Percentiles rank a stretch among this genome's conserved stretches.
Evolutionary conservation across 2,797 vertebrate genomes (phyloP).

Genomic region (Leptatherina wallacei): DNA sequence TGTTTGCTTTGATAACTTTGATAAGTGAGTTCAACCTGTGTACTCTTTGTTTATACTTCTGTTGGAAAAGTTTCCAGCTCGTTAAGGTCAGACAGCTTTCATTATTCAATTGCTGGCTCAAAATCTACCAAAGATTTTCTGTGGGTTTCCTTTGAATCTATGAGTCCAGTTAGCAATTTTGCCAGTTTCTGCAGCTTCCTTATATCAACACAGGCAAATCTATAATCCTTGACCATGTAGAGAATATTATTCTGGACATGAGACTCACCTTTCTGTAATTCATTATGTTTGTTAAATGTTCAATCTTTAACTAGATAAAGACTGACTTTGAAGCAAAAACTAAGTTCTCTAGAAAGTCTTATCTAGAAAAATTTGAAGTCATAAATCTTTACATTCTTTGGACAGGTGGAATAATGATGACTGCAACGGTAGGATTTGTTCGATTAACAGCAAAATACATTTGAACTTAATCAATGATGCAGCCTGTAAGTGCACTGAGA

Average conservation of each 20-base stretch:
- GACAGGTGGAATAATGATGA: background rate
- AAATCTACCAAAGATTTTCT: background rate
- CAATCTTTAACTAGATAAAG: background rate
- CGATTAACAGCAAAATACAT: conserved; percentile 30
- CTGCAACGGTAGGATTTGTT: conserved; percentile 17
- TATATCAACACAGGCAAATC: background rate
- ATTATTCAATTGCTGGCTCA: background rate
- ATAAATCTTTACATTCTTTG: background rate
- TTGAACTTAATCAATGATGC: conserved; percentile 18
- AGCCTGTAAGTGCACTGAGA: conserved; percentile 14
- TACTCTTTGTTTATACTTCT: background rate
- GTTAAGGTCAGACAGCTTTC: background rate
- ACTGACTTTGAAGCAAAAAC: background rate
- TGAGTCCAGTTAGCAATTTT: background rate
- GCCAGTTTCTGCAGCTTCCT: background rate
- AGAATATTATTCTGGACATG: background rate
- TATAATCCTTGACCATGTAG: background rate
- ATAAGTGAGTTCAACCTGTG: background rate
- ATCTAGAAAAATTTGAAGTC: background rate
- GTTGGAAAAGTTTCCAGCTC: background rate
- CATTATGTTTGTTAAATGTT: background rate
- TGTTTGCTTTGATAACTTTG: background rate
- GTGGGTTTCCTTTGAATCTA: background rate
- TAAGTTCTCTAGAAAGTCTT: background rate
- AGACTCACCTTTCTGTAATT: background rate